Evolutionary conservation across 2,797 vertebrate genomes (phyloP), one percentile per base, ranked within the genome.

Genomic region (Tachyglossus aculeatus): DNA sequence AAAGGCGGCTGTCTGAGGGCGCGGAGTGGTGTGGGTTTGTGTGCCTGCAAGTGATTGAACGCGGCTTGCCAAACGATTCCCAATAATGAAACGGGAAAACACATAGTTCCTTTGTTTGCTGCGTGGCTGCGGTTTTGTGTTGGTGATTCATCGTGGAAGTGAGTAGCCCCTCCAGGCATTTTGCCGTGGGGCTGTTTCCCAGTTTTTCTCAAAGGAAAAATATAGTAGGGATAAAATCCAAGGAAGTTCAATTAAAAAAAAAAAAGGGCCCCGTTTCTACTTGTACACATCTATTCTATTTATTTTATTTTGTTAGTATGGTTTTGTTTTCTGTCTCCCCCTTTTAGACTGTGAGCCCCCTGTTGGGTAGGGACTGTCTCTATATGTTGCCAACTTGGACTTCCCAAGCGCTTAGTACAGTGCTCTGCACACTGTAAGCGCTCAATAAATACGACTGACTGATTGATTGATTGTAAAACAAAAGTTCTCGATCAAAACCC

Each of bases 71-170:
- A 69, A 76, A 71, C 76, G 56, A 67, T 41, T 76, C 70, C 73
- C 66, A 71, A 66, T 48, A 56, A 78, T 5, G 44, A 74, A 59
- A 73, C 80, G 39, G 40, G 55, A 71, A 85, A 76, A 74, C 57
- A 80, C 78, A 58, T 29, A 76, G 80, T 67, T 81, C 55, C 56
- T 75, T 57, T 68, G 76, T 71, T 54, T 60, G 68, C 53, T 59
- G 19, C 80, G 74, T 68, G 78, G 66, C 68, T 85, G 85, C 71
- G 85, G 82, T 81, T 85, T 87, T 61, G 62, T 60, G 76, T 76
- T 60, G 10, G 2, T 87, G 83, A 80, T 80, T 87, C 85, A 85
- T 5, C 67, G 78, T 80, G 80, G 85, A 87, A 83, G 82, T 83
- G 85, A 83, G 80, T 68, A 68, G 73, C 75, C 68, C 24, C 1